Evolutionary conservation across 2,888 invertebrate genomes (phyloP).

Genomic region (Neocrepidodera transversa): DNA sequence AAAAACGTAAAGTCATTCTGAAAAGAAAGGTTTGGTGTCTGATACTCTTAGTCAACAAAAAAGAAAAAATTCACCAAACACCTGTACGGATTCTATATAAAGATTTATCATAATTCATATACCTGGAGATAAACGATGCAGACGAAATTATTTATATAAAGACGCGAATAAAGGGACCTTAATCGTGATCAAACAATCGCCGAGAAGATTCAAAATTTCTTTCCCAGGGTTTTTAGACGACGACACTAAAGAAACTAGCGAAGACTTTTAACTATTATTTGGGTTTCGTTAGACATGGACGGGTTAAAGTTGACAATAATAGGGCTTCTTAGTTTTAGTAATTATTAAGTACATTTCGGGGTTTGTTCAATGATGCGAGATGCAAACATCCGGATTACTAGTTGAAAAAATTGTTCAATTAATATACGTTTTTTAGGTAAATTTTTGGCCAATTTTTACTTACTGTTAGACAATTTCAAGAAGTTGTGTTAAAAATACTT

Average conservation of each 20-base stretch:
- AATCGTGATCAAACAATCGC: slow-evolving; percentile 41
- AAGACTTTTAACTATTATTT: slow-evolving; percentile 5
- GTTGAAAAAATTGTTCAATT: no score
- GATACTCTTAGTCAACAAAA: neutral
- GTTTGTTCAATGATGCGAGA: no score
- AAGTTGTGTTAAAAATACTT: no score
- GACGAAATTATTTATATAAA: slow-evolving; percentile 43
- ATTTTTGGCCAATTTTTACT: no score
- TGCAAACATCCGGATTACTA: no score
- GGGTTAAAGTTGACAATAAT: neutral
- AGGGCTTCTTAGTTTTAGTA: slow-evolving; percentile 7
- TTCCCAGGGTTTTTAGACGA: slow-evolving; percentile 34
- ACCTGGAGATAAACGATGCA: slow-evolving; percentile 29
- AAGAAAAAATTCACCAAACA: slow-evolving; percentile 33
- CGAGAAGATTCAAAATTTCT: slow-evolving; percentile 36
- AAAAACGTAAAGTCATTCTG: slow-evolving; percentile 12
- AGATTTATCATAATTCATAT: slow-evolving; percentile 42
- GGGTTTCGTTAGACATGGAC: slow-evolving; percentile 8
- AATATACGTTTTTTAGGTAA: no score
- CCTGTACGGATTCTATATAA: slow-evolving; percentile 33
- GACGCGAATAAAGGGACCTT: slow-evolving; percentile 46
- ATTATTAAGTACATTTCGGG: no score
- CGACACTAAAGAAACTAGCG: slow-evolving; percentile 5
- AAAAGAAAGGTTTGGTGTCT: slow-evolving; percentile 2
- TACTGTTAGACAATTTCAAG: no score